Base-by-base conservation (phyloP, 35 echinoderm and acorn worm species). In the Strongylocentrotus purpuratus region DNA sequence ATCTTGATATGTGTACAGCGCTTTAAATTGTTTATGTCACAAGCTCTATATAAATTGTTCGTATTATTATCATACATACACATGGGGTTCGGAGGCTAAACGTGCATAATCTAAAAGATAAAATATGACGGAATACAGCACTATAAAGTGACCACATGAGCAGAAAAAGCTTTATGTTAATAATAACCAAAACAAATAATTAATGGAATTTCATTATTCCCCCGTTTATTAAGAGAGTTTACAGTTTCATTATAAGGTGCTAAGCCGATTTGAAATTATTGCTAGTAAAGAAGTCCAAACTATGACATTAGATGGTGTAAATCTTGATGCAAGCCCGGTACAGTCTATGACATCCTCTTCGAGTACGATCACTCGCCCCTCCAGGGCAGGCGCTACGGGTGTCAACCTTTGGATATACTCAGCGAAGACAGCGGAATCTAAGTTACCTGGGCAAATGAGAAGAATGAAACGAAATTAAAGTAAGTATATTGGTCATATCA, bases 351-450 rank as follows among this genome's bases (percentile, higher is more conserved):
- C 87, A 22, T 90, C 87, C 3, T 89, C 86, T 9, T 13, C 10
- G 22, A 61, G 86, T 52, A 95, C 55, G 31, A 31, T 47, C 8
- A 95, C 61, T 33, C 95, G 46, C 48, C 95, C 52, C 41, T 95
- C 95, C 12, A 95, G 88, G 31, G 86, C 95, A 3, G 95, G 88
- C 9, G 95, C 89, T 18, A 91, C 18, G 32, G 95, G 95, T n/a
- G 95, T 46, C 2, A 95, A 31, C 9, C 86, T 32, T 31, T 95
- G 22, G 48, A 95, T 95, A 18, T 95, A 95, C 52, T 95, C 95
- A 18, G 86, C 89, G 13, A 61, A 55, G 58, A 95, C 95, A 15
- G 46, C 58, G 32, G 52, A 31, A 61, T 95, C 95, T 41, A 95
- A 47, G 45, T 95, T 95, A 92, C 95, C 95, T 95, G 33, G 25